Percentiles rank a stretch among this genome's conserved stretches.
These are phyloP conservation scores for Drosophila leonis DNA, from an alignment of 2,888 invertebrate genomes.

Conservation along the genomic window DNA sequence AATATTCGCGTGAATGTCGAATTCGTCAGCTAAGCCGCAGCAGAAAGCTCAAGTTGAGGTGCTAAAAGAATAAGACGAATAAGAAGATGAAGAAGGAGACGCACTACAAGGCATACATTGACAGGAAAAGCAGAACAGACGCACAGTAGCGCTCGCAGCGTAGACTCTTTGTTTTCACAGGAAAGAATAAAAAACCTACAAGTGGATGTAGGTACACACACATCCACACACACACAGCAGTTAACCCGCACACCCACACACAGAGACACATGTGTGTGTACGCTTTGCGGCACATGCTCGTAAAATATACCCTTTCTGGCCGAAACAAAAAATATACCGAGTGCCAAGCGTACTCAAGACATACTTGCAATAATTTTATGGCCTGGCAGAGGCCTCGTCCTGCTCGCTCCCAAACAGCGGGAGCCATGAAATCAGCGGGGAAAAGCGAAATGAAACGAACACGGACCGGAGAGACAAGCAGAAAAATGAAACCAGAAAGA, in stretches of 20 bases:
- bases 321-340: constrained; percentile 63
- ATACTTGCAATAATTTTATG: constrained; percentile 80
- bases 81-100: constrained; percentile 21
- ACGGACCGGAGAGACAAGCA: constrained; percentile 31
- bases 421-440: constrained; percentile 72
- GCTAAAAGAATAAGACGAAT: constrained; percentile 31
- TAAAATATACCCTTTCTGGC: constrained; percentile 73
- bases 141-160: constrained; percentile 61
- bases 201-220: constrained; percentile 62
- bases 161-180: constrained; percentile 73
- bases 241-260: constrained; percentile 12
- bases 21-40: constrained; percentile 46
- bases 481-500: constrained; percentile 71
- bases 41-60: constrained; percentile 41
- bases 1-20: constrained; percentile 42
- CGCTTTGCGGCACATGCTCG: constrained; percentile 69
- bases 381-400: constrained; percentile 66
- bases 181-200: constrained; percentile 74
- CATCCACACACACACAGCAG: constrained; percentile 1
- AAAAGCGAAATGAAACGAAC: constrained; percentile 57
- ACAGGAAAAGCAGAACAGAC: constrained; percentile 57
- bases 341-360: constrained; percentile 77
- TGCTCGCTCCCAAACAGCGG: constrained; percentile 33
- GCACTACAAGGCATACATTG: constrained; percentile 32
- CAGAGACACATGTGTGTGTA: constrained; percentile 40